Conservation (phyloP, 2,797 vertebrate species). For the Squalus acanthias region DNA sequence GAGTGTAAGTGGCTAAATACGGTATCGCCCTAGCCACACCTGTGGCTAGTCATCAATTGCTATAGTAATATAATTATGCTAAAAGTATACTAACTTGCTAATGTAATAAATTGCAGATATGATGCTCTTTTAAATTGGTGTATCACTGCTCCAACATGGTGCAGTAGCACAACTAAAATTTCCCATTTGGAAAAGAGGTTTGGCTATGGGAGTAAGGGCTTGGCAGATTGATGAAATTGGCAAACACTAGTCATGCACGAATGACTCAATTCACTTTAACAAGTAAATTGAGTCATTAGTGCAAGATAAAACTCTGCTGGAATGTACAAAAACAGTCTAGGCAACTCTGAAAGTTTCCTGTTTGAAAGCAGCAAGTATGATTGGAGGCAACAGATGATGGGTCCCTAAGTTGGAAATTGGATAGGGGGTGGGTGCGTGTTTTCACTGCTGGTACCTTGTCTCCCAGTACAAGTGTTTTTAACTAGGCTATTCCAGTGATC, state of each 20-base stretch:
- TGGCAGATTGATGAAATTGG: background rate
- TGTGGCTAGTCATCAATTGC: background rate
- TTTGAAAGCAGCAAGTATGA: background rate
- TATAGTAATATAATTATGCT: background rate
- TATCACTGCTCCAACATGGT: background rate
- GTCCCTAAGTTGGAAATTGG: background rate
- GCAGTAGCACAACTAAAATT: background rate
- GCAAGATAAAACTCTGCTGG: background rate
- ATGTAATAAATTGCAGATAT: background rate
- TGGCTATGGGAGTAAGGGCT: background rate
- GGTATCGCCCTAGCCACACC: background rate
- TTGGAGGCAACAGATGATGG: background rate
- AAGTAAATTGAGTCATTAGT: background rate
- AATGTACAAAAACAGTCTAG: background rate
- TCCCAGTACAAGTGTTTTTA: background rate
- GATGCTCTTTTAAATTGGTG: background rate
- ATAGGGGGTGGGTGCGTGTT: background rate
- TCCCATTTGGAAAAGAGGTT: background rate
- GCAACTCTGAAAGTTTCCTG: background rate
- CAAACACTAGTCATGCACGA: background rate
- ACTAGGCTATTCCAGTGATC: background rate
- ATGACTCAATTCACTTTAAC: background rate
- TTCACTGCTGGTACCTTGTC: background rate
- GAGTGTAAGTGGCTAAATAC: background rate
- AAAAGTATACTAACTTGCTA: background rate